Base-by-base conservation (phyloP, 2,113 vertebrate genomes). In the Nothobranchius kuhntae region DNA sequence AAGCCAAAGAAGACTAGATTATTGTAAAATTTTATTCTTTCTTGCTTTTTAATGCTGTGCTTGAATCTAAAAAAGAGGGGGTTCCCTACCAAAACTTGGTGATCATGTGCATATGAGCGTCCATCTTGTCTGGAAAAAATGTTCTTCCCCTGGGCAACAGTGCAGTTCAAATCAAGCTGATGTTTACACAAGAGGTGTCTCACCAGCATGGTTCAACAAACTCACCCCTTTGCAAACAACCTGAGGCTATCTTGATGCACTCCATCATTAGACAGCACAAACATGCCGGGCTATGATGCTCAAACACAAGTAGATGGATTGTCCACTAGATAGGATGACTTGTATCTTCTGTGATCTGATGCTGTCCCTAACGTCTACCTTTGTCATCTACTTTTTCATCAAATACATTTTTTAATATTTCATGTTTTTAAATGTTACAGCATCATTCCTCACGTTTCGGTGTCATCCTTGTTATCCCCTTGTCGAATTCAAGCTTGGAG, bases 151-250 rank as follows among this genome's bases (percentile, higher is more conserved):
- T 76, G 67, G 73, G 66, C 67, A 77, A 46, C 51, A 69, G 61
- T 44, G 61, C 65, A 50, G 64, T 66, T 84, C 71, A 81, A 69
- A 86, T 81, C 59, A 61, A 71, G 54, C 54, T 63, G 64, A 76
- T 68, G 71, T 86, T 83, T 86, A 81, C 73, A 73, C 30, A 13
- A 68, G 69, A 83, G 67, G 61, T 71, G 64, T 72, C 75, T 81
- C 80, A 55, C 56, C 53, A 61, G 75, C 69, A 65, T 63, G 68
- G 81, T 80, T 86, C 71, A 75, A 68, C 63, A 69, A 68, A 71
- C 57, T 72, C 76, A 53, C 61, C 77, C 65, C 54, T 70, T 78
- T 73, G 46, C 67, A 85, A 85, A 89, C 83, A 88, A 69, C 84
- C 79, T 52, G 46, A 77, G 81, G 82, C 84, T 21, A 73, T 82